A percentile compares a stretch with the other conserved stretches of the same genome.
Evolutionary conservation across 2,797 vertebrate genomes (phyloP).

Genomic region (Bradypus variegatus): DNA sequence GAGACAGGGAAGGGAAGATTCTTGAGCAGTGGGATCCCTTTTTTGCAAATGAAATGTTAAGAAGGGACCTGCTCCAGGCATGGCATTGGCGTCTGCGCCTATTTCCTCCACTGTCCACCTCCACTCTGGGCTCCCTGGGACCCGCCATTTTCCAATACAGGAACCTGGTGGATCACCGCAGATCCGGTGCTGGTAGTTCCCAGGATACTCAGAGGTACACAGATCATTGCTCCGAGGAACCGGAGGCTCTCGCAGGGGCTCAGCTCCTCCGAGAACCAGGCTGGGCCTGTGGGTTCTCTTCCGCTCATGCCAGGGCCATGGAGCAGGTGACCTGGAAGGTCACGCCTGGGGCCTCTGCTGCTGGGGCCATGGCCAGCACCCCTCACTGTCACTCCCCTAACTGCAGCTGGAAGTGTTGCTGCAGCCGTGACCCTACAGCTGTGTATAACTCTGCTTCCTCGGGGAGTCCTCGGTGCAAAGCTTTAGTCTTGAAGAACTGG

Average conservation of each 20-base stretch:
- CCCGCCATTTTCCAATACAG: not conserved
- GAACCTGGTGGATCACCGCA: not conserved
- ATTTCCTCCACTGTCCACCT: not conserved
- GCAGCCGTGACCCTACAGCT: not conserved
- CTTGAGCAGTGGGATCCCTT: not conserved
- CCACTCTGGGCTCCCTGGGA: not conserved
- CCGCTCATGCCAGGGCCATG: not conserved
- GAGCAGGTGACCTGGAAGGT: accelerated
- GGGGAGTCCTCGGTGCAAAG: not conserved
- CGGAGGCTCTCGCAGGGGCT: not conserved
- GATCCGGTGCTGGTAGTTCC: not conserved
- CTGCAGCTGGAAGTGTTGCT: not conserved
- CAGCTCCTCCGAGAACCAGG: not conserved
- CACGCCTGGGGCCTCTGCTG: not conserved
- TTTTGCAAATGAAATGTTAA: not conserved
- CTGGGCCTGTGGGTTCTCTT: not conserved
- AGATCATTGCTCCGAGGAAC: not conserved
- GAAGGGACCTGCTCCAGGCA: not conserved
- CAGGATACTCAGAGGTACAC: not conserved
- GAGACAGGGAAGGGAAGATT: not conserved
- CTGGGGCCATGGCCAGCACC: no score
- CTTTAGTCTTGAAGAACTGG: not conserved
- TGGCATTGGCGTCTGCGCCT: not conserved
- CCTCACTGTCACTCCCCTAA: not conserved
- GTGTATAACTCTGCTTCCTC: not conserved